phyloP scores from a whole-genome alignment of 1,140 invertebrate species.

The Odontomachus brunneus region DNA sequence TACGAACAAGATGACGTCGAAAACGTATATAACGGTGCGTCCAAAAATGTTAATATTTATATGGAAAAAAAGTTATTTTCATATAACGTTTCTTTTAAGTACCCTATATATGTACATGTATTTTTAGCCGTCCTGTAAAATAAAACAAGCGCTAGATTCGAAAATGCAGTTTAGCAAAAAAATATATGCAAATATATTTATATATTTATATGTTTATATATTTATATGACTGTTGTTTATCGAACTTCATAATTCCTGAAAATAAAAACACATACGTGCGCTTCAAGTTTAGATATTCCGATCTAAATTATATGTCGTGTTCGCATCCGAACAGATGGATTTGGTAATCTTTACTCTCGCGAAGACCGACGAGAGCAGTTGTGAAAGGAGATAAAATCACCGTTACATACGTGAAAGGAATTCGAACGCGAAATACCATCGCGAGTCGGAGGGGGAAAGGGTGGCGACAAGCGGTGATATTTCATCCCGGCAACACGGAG shows the following conservation, averaged over 20 bases:
- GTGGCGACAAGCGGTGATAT: conserved; percentile 10
- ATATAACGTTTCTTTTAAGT: no score
- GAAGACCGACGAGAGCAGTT: background rate
- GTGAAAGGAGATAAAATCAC: no score
- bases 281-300: background rate
- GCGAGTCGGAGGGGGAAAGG: no score
- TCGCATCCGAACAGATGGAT: background rate
- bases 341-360: background rate
- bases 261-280: background rate
- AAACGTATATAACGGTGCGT: no score
- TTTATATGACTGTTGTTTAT: background rate
- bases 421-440: background rate
- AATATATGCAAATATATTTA: background rate
- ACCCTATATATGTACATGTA: background rate
- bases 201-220: background rate
- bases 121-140: conserved; percentile 22
- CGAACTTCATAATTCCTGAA: background rate
- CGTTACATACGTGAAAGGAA: background rate
- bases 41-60: no score
- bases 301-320: background rate
- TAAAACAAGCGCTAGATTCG: background rate
- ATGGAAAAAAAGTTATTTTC: no score
- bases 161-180: background rate
- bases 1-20: background rate
- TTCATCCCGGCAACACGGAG: conserved; percentile 19